phyloP scores from a whole-genome alignment of 2,113 vertebrate species.

The Zapus hudsonius region DNA sequence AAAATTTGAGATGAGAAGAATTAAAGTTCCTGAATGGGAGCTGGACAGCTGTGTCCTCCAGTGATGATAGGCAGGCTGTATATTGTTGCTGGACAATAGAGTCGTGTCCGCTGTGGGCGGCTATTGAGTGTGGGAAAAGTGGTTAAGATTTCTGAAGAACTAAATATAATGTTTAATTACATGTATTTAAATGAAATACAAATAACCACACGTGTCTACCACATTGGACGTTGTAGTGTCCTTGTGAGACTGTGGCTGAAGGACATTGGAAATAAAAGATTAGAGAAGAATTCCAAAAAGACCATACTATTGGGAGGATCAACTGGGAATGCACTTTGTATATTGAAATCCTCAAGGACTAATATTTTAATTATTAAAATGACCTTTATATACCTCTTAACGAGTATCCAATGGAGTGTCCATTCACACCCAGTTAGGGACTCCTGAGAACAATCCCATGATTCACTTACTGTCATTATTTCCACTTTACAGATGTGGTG shows the following conservation, averaged over 20 bases:
- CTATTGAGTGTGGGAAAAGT: background rate
- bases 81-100: background rate
- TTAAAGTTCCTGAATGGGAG: background rate
- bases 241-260: background rate
- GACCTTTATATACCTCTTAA: background rate
- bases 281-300: background rate
- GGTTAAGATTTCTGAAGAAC: background rate
- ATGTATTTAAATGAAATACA: background rate
- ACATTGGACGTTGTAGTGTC: background rate
- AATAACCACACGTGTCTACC: background rate
- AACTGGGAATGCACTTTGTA: background rate
- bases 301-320: background rate
- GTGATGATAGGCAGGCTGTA: background rate
- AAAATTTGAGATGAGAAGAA: background rate
- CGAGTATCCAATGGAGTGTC: background rate
- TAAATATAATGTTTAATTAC: background rate
- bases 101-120: background rate
- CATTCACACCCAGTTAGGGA: background rate
- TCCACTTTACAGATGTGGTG: background rate
- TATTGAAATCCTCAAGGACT: background rate
- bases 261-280: background rate
- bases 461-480: background rate
- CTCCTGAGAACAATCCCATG: background rate
- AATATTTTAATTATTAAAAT: background rate
- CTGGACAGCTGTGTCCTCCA: background rate